Percentiles rank a stretch among this genome's conserved stretches.
phyloP scores from a whole-genome alignment of 1,140 invertebrate genomes.

The Aphelenchoides fujianensis region DNA sequence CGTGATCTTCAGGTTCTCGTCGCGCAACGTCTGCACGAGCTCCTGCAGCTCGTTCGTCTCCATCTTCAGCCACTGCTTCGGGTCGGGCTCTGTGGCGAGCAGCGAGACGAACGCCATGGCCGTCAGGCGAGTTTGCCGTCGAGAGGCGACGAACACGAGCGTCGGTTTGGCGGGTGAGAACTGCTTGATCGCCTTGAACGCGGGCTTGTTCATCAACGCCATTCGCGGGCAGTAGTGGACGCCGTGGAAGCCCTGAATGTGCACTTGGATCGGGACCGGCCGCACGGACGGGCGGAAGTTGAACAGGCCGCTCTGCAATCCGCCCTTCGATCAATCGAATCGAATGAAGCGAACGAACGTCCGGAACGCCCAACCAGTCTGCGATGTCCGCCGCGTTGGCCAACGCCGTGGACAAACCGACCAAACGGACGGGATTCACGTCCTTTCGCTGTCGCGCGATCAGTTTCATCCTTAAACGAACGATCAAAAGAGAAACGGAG shows the following conservation, averaged over 20 bases:
- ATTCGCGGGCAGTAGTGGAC: slow-evolving; percentile 98
- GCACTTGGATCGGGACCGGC: slow-evolving; percentile 92
- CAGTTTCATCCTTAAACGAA: slow-evolving; percentile 68
- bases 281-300: slow-evolving; percentile 96
- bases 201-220: slow-evolving; percentile 99
- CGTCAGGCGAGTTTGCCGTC: slow-evolving; percentile 91
- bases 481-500: not conserved
- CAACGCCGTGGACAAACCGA: slow-evolving; percentile 92
- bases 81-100: slow-evolving; percentile 82
- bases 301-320: slow-evolving; percentile 72
- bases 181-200: slow-evolving; percentile 82
- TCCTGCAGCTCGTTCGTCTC: slow-evolving; percentile 71
- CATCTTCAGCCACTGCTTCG: slow-evolving; percentile 91
- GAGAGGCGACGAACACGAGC: slow-evolving; percentile 93
- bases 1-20: slow-evolving; percentile 86
- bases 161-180: slow-evolving; percentile 85
- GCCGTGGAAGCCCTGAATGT: slow-evolving; percentile 85
- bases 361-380: slow-evolving; percentile 86
- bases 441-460: slow-evolving; percentile 63
- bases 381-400: slow-evolving; percentile 94
- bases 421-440: slow-evolving; percentile 76
- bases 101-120: slow-evolving; percentile 92
- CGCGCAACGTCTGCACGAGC: slow-evolving; percentile 69
- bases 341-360: slow-evolving; percentile 63
- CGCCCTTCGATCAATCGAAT: not conserved